Evolutionary conservation across 1,140 invertebrate genomes (phyloP), one percentile per base, ranked within the genome.

Genomic region (Conus ventricosus): DNA sequence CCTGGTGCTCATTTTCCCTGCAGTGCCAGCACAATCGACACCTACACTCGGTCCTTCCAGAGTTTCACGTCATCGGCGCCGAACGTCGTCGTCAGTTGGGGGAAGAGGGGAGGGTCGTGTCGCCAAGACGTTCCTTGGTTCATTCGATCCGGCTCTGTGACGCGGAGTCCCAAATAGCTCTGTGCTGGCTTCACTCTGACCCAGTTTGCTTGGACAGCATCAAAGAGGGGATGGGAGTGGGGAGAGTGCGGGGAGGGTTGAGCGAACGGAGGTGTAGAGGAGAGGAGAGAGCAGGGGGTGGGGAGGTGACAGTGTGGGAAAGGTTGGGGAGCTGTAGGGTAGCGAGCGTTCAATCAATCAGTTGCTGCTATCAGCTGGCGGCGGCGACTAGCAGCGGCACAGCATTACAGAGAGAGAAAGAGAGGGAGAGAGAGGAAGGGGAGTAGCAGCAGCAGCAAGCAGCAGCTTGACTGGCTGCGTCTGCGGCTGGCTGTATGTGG

Each of bases 311-410:
- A n/a, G 67, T 20, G 20, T 20, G 20, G 67, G 67, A 20, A n/a
- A 20, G 57, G 57, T 8, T 2, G 55, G 13, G 23, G 55, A 13
- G 54, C 51, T 53, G 82, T n/a, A 13, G 82, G 55, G 55, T 81
- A 63, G 82, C 54, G 55, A 60, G 82, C 82, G 82, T 67, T 84
- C 82, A 84, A 84, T 84, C 82, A 84, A 84, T 84, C 82, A 67
- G 27, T 84, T 53, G 27, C 53, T 84, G 82, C 80, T 81, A 81
- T 81, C 80, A 81, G 80, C 80, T 81, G 80, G 80, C 80, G 80
- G 80, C 80, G 80, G 80, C 80, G 80, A 54, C 80, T 53, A 81
- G 23, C 20, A 81, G 39, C 80, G 54, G 27, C 51, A 81, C 80
- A 81, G 27, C 80, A 54, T 81, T 81, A 78, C 80, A 71, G 67